Percentiles rank a stretch among this genome's conserved stretches.
Conservation (phyloP, 1,140 invertebrate species). For the Charaxes varanes region DNA sequence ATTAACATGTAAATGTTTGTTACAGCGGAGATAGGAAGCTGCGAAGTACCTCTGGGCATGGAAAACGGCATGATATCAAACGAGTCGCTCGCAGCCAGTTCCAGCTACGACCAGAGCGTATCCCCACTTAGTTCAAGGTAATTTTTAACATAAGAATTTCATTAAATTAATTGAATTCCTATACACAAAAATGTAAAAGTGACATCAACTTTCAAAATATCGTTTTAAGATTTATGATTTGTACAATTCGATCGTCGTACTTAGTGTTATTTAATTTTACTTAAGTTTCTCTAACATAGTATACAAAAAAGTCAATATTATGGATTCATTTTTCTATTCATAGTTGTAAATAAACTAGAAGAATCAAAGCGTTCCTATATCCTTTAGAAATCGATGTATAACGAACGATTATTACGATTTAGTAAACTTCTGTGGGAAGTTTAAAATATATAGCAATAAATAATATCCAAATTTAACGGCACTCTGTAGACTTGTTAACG, state of each 20-base stretch:
- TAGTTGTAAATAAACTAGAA: too few species aligned
- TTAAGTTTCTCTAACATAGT: too few species aligned
- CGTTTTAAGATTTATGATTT: too few species aligned
- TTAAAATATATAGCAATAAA: not conserved
- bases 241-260: too few species aligned
- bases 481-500: slow-evolving; percentile 1
- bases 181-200: not conserved
- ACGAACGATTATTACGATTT: too few species aligned
- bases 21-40: slow-evolving; percentile 50
- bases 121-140: slow-evolving; percentile 61
- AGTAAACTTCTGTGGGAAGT: not conserved
- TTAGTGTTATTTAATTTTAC: too few species aligned
- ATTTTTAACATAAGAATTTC: slow-evolving; percentile 13
- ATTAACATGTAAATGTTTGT: slow-evolving; percentile 24
- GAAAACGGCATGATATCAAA: slow-evolving; percentile 59
- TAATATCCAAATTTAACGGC: not conserved
- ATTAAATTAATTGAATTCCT: not conserved
- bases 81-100: slow-evolving; percentile 56
- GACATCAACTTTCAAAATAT: too few species aligned
- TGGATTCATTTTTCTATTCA: too few species aligned
- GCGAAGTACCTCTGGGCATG: slow-evolving; percentile 59
- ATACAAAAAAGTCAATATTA: too few species aligned
- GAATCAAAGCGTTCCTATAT: too few species aligned
- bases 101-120: slow-evolving; percentile 64
- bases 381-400: too few species aligned